phyloP scores from a whole-genome alignment of 1,140 invertebrate genomes.

The Drosophila erecta region DNA sequence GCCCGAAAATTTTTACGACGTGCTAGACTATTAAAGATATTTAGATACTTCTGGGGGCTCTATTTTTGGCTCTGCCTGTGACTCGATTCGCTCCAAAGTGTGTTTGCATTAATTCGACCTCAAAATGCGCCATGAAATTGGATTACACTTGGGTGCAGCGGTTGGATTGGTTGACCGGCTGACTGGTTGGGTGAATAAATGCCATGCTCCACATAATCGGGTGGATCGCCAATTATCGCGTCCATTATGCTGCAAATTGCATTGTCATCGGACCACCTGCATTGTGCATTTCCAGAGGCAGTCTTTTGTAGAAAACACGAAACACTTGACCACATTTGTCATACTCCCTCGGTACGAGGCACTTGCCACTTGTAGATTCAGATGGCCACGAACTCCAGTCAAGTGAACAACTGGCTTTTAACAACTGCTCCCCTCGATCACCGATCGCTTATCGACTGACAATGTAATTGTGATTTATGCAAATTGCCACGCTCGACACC shows the following conservation, averaged over 20 bases:
- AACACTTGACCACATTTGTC: conserved; percentile 72
- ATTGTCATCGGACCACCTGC: conserved; percentile 62
- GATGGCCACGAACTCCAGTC: conserved; percentile 9
- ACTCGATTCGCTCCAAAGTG: conserved; percentile 55
- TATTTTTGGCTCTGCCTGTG: conserved; percentile 47
- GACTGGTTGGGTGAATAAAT: conserved; percentile 4
- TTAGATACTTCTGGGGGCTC: conserved; percentile 35
- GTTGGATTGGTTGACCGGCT: neutral
- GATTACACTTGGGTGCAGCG: conserved; percentile 38
- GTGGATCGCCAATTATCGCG: conserved; percentile 15
- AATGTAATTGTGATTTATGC: conserved; percentile 81
- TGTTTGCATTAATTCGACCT: conserved; percentile 71
- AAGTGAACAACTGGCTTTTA: conserved; percentile 12
- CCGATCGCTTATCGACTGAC: conserved; percentile 75
- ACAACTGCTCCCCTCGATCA: conserved; percentile 35
- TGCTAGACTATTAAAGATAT: conserved; percentile 73
- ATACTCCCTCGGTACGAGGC: conserved; percentile 34
- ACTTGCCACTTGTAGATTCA: conserved; percentile 61
- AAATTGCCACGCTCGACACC: conserved; percentile 69
- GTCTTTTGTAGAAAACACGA: conserved; percentile 52
- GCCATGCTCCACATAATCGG: conserved; percentile 3
- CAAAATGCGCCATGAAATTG: conserved; percentile 47
- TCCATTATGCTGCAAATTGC: conserved; percentile 47
- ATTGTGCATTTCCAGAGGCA: conserved; percentile 16
- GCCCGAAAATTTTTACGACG: conserved; percentile 71